These are phyloP conservation scores for Drosophila mimetica DNA, from an alignment of 2,888 invertebrate genomes.

Conservation along the genomic window DNA sequence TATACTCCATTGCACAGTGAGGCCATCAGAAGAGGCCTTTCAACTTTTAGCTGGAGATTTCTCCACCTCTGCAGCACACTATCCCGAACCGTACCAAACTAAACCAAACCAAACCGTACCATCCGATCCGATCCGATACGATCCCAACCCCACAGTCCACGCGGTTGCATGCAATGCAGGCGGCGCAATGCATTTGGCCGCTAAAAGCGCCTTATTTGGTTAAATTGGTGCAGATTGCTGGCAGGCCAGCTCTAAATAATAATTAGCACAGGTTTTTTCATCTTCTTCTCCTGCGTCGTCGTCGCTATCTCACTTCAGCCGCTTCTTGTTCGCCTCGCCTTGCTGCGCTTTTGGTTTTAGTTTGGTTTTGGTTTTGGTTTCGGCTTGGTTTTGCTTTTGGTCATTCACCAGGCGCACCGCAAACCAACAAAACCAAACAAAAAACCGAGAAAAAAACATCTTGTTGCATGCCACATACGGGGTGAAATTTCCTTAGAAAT, in stretches of 20 bases:
- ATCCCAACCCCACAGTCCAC: conserved; percentile 26
- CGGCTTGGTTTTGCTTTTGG: conserved; percentile 67
- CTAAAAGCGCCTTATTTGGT: conserved; percentile 82
- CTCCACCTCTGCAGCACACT: conserved; percentile 37
- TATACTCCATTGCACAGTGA: conserved; percentile 17
- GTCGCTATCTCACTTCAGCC: conserved; percentile 45
- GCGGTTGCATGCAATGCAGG: conserved; percentile 73
- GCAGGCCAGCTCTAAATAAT: conserved; percentile 74
- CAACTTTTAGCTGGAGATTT: conserved; percentile 67
- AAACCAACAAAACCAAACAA: conserved; percentile 30
- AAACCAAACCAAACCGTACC: conserved; percentile 5
- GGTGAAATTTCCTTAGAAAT: conserved; percentile 82
- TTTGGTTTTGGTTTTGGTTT: conserved; percentile 18
- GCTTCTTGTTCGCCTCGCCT: conserved; percentile 71
- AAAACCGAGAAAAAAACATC: conserved; percentile 31
- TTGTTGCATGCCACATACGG: conserved; percentile 78
- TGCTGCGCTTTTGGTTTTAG: conserved; percentile 75
- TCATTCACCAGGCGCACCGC: conserved; percentile 66
- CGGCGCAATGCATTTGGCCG: conserved; percentile 70
- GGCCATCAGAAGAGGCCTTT: conserved; percentile 58
- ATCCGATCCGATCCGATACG: conserved; percentile 24
- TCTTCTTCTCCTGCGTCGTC: conserved; percentile 29
- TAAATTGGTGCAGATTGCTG: conserved; percentile 80
- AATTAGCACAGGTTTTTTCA: conserved; percentile 81
- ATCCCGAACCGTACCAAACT: conserved; percentile 1